Evolutionary conservation across 1,140 invertebrate genomes (phyloP).

Genomic region (Cephus cinctus): DNA sequence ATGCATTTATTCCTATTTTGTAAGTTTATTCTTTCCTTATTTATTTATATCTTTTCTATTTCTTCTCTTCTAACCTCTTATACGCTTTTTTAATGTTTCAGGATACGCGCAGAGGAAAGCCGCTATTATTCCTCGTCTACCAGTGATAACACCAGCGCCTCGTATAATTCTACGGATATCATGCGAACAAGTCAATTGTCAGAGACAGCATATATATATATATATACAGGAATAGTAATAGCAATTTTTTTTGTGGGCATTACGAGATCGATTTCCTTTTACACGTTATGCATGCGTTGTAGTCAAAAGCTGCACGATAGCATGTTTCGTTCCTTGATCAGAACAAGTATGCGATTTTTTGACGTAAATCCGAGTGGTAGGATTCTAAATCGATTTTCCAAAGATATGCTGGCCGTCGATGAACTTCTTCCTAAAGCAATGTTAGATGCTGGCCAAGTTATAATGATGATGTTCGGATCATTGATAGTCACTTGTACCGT

Average conservation of each 20-base stretch:
- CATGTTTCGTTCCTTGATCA: constrained; percentile 65
- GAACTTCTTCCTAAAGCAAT: constrained; percentile 79
- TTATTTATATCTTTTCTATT: constrained; percentile 32
- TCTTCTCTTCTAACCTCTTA: constrained; percentile 54
- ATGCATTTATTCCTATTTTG: constrained; percentile 71
- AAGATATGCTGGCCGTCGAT: constrained; percentile 81
- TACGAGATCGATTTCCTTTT: constrained; percentile 61
- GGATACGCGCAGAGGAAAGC: not conserved
- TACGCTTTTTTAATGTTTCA: not conserved
- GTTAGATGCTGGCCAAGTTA: constrained; percentile 74
- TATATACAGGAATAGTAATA: constrained; percentile 56
- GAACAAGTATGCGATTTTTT: constrained; percentile 72
- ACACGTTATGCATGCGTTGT: constrained; percentile 63
- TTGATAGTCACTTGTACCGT: constrained; percentile 70
- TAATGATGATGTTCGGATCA: constrained; percentile 63
- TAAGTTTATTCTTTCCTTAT: constrained; percentile 29
- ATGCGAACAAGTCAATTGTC: constrained; percentile 3
- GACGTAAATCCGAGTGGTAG: constrained; percentile 74
- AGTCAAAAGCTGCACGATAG: constrained; percentile 68
- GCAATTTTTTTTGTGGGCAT: constrained; percentile 54
- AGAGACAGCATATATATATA: constrained; percentile 49
- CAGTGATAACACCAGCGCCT: constrained; percentile 5
- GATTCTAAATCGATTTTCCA: constrained; percentile 75
- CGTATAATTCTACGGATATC: constrained; percentile 7
- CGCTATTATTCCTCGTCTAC: too few species aligned